These are phyloP conservation scores for Cosmopolites sordidus DNA, from an alignment of 2,888 invertebrate species.

Conservation along the genomic window DNA sequence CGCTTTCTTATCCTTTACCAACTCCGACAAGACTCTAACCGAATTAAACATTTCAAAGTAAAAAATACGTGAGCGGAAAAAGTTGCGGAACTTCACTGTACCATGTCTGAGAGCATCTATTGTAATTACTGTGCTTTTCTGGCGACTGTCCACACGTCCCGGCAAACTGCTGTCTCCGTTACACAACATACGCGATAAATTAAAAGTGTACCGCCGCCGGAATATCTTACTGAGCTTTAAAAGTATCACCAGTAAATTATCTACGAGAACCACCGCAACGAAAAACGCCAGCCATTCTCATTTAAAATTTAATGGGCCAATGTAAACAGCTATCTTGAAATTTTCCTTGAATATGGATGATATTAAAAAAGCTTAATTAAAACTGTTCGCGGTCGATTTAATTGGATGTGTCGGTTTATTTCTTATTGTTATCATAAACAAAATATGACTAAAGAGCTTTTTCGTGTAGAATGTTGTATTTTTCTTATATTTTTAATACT, in stretches of 20 bases:
- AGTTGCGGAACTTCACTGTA: constrained; percentile 33
- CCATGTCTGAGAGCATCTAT: constrained; percentile 39
- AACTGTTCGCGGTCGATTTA: constrained; percentile 4
- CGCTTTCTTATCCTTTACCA: too few species aligned
- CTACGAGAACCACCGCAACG: constrained; percentile 3
- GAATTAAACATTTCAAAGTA: constrained; percentile 30
- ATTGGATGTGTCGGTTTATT: constrained; percentile 2
- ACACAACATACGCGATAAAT: constrained; percentile 45
- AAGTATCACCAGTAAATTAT: constrained; percentile 16
- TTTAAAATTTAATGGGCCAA: constrained; percentile 11
- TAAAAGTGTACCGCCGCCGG: constrained; percentile 37
- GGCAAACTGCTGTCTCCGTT: constrained; percentile 44
- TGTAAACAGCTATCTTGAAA: constrained; percentile 11
- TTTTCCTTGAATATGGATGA: constrained; percentile 13
- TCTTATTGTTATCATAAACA: too few species aligned
- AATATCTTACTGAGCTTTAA: constrained; percentile 42
- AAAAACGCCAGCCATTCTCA: constrained; percentile 8
- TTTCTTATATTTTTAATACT: too few species aligned
- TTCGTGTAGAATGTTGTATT: too few species aligned
- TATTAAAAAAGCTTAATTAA: constrained; percentile 11
- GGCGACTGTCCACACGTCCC: constrained; percentile 47
- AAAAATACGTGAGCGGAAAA: constrained; percentile 30
- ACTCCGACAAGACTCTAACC: constrained; percentile 15
- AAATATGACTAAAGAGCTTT: too few species aligned
- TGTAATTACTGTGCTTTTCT: constrained; percentile 45